Conservation (phyloP, 2,888 invertebrate species). For the Acholoe squamosa region DNA sequence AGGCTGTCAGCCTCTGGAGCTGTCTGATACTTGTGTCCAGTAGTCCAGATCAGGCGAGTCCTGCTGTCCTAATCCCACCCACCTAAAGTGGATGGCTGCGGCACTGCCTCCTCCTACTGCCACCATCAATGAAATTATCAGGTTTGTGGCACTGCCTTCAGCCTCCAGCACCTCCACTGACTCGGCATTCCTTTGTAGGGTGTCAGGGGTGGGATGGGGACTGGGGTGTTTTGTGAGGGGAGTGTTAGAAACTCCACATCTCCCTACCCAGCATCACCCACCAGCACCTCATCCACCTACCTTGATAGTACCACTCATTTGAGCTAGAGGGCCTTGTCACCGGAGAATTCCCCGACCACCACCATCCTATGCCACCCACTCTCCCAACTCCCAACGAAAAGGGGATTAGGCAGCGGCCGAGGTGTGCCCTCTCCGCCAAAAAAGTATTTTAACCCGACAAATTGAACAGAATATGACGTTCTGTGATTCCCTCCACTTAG, state of each 20-base stretch:
- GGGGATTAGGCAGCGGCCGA: conserved; percentile 8
- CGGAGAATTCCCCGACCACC: conserved; percentile 10
- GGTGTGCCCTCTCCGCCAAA: not conserved
- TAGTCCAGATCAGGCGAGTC: not conserved
- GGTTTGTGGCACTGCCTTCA: conserved; percentile 47
- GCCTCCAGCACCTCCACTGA: not conserved
- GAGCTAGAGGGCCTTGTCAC: conserved; percentile 41
- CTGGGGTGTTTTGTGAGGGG: no score
- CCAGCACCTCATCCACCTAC: not conserved
- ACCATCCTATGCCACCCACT: not conserved
- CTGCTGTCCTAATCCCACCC: conserved; percentile 13
- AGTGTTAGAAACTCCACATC: not conserved
- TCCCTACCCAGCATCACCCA: not conserved
- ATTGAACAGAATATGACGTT: conserved; percentile 62
- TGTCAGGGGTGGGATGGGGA: no score
- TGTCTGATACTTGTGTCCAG: conserved; percentile 22
- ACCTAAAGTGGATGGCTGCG: not conserved
- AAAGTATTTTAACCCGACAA: conserved; percentile 62
- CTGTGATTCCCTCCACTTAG: conserved; percentile 59
- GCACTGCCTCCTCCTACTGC: conserved; percentile 5
- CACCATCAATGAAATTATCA: conserved; percentile 60
- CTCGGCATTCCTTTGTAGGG: not conserved
- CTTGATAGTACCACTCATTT: conserved; percentile 54
- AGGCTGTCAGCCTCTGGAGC: not conserved
- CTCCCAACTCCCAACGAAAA: conserved; percentile 3